A percentile compares a stretch with the other conserved stretches of the same genome.
phyloP scores from a whole-genome alignment of 2,113 vertebrate species.

The Tretioscincus oriximinensis region DNA sequence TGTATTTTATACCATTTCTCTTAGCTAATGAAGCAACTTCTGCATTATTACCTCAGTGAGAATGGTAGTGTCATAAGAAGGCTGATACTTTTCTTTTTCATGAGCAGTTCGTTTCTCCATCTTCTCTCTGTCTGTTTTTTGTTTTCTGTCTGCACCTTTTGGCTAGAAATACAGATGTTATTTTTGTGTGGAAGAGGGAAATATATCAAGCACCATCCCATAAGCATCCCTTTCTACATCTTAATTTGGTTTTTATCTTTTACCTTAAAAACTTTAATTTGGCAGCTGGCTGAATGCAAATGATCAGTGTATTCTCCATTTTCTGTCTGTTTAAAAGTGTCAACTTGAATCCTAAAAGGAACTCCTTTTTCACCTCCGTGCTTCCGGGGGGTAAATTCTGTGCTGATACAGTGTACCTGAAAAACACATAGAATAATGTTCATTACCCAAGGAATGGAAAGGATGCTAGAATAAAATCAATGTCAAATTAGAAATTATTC shows the following conservation, averaged over 20 bases:
- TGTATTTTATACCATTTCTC: neutral
- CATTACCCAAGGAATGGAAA: too few species aligned
- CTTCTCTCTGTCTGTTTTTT: conserved; percentile 85
- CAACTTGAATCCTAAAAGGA: conserved; percentile 83
- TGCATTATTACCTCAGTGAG: conserved; percentile 78
- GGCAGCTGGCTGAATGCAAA: conserved; percentile 84
- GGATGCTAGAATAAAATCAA: too few species aligned
- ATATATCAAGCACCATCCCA: neutral
- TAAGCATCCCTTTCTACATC: neutral
- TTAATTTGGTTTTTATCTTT: conserved; percentile 6
- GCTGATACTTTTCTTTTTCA: conserved; percentile 84
- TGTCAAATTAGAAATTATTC: neutral
- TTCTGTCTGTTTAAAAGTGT: conserved; percentile 82
- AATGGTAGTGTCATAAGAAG: conserved; percentile 82
- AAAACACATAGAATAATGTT: neutral
- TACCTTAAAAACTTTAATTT: conserved; percentile 87
- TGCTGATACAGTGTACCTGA: conserved; percentile 85
- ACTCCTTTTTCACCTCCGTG: conserved; percentile 84
- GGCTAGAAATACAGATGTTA: conserved; percentile 71
- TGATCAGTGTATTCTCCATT: conserved; percentile 82
- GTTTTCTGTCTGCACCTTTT: conserved; percentile 85
- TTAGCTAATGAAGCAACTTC: conserved; percentile 12
- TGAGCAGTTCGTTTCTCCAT: conserved; percentile 83
- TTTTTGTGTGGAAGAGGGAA: neutral
- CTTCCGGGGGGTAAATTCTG: conserved; percentile 83